Conservation (phyloP, 2,888 invertebrate genomes). For the Fabriciana adippe region DNA sequence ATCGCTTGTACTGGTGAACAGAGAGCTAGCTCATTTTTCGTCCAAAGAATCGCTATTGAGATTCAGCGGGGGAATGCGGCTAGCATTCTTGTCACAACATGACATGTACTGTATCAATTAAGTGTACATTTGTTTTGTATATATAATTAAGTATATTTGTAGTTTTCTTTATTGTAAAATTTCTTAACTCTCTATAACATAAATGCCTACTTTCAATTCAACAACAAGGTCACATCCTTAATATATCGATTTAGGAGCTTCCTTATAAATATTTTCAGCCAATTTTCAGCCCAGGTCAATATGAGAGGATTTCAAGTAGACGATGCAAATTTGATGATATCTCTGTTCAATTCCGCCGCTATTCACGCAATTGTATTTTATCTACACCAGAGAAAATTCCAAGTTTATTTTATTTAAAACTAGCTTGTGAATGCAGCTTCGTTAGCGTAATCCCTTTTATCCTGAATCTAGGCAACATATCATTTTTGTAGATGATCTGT, state of each 20-base stretch:
- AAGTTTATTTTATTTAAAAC: constrained; percentile 1
- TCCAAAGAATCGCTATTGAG: too few relatives aligned
- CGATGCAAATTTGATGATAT: constrained; percentile 17
- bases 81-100: too few relatives aligned
- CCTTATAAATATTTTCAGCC: constrained; percentile 15
- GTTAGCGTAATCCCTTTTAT: not conserved
- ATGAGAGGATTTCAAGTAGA: constrained; percentile 12
- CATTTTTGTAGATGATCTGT: not conserved
- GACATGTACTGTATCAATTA: too few relatives aligned
- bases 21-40: too few relatives aligned
- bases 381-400: not conserved
- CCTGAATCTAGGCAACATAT: not conserved
- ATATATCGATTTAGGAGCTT: not conserved
- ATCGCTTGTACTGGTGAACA: too few relatives aligned
- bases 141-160: too few relatives aligned
- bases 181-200: too few relatives aligned
- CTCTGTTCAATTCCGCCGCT: constrained; percentile 11
- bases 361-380: constrained; percentile 1
- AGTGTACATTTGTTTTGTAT: too few relatives aligned
- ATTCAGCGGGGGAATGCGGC: too few relatives aligned
- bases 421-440: not conserved
- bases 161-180: too few relatives aligned
- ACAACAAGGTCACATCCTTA: too few relatives aligned
- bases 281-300: constrained; percentile 19
- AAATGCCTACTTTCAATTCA: too few relatives aligned